Conservation (phyloP, 2,888 invertebrate species). For the Polia nebulosa region DNA sequence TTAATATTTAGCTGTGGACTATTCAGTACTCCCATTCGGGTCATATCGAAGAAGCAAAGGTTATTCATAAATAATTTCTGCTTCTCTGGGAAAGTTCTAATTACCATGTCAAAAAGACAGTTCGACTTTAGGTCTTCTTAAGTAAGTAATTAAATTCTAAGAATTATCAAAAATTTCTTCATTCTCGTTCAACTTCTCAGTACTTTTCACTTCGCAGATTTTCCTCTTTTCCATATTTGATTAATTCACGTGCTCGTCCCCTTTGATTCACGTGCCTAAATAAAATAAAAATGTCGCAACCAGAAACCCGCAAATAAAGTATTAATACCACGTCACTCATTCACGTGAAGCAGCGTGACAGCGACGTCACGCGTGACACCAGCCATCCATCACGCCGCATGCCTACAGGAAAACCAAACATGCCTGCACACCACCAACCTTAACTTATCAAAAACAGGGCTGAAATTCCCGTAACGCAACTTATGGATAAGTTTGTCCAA, state of each 20-base stretch:
- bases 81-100: background rate
- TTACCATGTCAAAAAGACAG: background rate
- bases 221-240: slow-evolving; percentile 42
- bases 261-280: slow-evolving; percentile 49
- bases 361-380: slow-evolving; percentile 84
- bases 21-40: too few relatives aligned
- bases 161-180: too few relatives aligned
- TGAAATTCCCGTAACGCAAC: slow-evolving; percentile 49
- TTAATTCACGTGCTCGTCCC: slow-evolving; percentile 45
- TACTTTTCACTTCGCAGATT: background rate
- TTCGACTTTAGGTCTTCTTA: background rate
- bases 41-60: too few relatives aligned
- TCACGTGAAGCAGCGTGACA: slow-evolving; percentile 83
- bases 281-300: slow-evolving; percentile 64
- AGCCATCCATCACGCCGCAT: slow-evolving; percentile 86
- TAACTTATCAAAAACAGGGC: slow-evolving; percentile 43
- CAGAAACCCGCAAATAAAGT: slow-evolving; percentile 72
- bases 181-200: background rate
- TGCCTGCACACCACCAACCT: slow-evolving; percentile 46
- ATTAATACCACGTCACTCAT: slow-evolving; percentile 81
- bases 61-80: background rate
- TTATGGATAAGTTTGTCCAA: slow-evolving; percentile 51
- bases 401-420: slow-evolving; percentile 76
- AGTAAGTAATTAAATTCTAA: background rate
- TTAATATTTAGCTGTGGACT: background rate